phyloP scores from a whole-genome alignment of 2,797 vertebrate genomes.

The Poecilia wingei region DNA sequence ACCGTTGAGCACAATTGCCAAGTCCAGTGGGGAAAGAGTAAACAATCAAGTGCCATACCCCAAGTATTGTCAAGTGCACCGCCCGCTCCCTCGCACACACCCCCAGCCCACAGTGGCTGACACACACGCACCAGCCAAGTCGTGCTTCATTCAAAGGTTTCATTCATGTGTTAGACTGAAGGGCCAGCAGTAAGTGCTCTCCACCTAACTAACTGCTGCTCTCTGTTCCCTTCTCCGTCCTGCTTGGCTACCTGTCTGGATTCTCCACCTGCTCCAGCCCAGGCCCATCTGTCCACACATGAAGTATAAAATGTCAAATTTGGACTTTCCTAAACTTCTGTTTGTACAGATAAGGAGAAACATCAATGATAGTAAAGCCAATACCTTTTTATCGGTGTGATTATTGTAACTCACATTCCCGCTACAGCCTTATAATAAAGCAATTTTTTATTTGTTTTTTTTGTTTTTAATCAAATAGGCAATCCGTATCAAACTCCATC shows the following conservation, averaged over 20 bases:
- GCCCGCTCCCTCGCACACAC: background rate
- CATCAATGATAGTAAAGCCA: background rate
- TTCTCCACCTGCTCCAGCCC: constrained; percentile 41
- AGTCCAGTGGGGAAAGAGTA: constrained; percentile 69
- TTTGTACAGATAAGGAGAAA: constrained; percentile 3
- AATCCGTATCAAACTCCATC: background rate
- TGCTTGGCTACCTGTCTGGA: constrained; percentile 45
- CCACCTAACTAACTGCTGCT: constrained; percentile 82
- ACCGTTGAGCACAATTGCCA: constrained; percentile 53
- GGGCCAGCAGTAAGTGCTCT: constrained; percentile 78
- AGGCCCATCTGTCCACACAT: constrained; percentile 37
- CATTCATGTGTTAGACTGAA: constrained; percentile 73
- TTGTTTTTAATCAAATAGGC: background rate
- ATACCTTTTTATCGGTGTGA: background rate
- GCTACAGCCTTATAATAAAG: background rate
- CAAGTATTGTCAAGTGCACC: constrained; percentile 64
- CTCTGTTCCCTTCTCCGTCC: constrained; percentile 46
- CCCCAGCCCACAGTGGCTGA: background rate
- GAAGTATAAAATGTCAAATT: background rate
- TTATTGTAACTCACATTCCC: background rate
- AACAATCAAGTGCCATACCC: constrained; percentile 68
- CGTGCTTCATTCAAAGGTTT: constrained; percentile 67
- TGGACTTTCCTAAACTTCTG: constrained; percentile 1
- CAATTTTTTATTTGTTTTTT: background rate
- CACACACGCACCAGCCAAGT: constrained; percentile 57